A percentile compares a stretch with the other conserved stretches of the same genome.
These are phyloP conservation scores for Harmothoe impar DNA, from an alignment of 2,888 invertebrate species.

Conservation along the genomic window DNA sequence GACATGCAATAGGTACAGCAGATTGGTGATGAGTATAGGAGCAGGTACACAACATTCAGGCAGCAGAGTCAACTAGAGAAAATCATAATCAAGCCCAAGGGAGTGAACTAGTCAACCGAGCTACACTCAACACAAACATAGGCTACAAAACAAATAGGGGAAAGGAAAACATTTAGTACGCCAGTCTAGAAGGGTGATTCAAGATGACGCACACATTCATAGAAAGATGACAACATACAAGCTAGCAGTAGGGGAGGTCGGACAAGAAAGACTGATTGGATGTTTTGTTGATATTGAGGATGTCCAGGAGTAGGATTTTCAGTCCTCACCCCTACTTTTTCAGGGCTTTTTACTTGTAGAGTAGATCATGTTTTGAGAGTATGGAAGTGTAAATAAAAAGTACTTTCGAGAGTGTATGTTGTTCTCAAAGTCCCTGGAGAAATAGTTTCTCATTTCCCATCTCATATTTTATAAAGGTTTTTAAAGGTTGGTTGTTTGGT, in stretches of 20 bases:
- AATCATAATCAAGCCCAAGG: constrained; percentile 54
- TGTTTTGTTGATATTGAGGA: too few species aligned
- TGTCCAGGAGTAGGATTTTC: too few species aligned
- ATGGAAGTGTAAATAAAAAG: too few species aligned
- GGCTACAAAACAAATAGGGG: constrained; percentile 21
- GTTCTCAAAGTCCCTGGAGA: too few species aligned
- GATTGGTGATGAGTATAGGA: neutral
- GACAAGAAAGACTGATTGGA: neutral
- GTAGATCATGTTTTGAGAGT: too few species aligned
- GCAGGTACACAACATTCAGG: constrained; percentile 44
- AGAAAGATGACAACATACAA: constrained; percentile 31
- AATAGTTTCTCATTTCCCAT: too few species aligned
- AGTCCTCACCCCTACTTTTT: too few species aligned
- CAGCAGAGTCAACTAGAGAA: constrained; percentile 60
- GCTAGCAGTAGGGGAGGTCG: neutral
- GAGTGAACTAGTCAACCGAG: constrained; percentile 59
- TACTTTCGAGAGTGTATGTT: too few species aligned
- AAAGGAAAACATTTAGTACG: constrained; percentile 15
- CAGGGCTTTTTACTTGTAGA: too few species aligned
- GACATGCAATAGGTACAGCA: neutral
- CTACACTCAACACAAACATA: constrained; percentile 32
- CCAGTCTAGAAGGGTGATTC: neutral
- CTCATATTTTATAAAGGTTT: too few species aligned
- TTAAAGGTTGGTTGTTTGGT: too few species aligned
- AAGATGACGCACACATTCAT: neutral